Conservation (phyloP, 2,888 invertebrate species). For the Eucera pruinosa region DNA sequence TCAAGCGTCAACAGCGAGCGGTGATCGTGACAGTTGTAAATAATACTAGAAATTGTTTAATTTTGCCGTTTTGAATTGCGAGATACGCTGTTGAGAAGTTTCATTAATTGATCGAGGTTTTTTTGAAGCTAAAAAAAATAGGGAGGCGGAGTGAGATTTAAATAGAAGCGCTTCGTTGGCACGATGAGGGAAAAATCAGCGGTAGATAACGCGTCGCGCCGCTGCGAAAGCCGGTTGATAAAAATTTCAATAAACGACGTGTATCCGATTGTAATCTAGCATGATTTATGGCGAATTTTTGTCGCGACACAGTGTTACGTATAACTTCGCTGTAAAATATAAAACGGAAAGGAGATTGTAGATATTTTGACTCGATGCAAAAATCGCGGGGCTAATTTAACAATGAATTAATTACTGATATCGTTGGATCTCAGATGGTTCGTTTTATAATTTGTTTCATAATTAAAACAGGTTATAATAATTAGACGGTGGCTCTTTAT, state of each 20-base stretch:
- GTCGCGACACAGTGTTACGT: slow-evolving; percentile 9
- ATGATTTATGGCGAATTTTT: slow-evolving; percentile 43
- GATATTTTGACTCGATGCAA: neutral
- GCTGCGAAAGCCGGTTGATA: slow-evolving; percentile 41
- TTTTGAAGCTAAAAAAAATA: slow-evolving; percentile 10
- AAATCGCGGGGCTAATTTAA: no score
- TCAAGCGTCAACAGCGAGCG: no score
- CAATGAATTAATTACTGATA: no score
- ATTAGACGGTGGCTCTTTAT: no score
- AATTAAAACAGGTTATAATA: no score
- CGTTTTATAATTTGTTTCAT: no score
- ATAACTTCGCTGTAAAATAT: neutral
- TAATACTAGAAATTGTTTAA: no score
- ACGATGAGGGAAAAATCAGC: slow-evolving; percentile 11
- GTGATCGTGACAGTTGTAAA: no score
- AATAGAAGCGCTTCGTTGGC: slow-evolving; percentile 9
- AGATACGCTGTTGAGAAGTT: no score
- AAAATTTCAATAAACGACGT: slow-evolving; percentile 49
- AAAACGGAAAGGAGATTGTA: neutral
- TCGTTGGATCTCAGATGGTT: no score
- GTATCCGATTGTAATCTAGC: slow-evolving; percentile 45
- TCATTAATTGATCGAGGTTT: no score
- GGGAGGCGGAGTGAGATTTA: slow-evolving; percentile 13
- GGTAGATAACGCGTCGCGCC: slow-evolving; percentile 1
- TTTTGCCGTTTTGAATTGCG: no score